These are phyloP conservation scores for Phylloscopus trochiloides DNA, from an alignment of 2,113 vertebrate species.

Conservation along the genomic window DNA sequence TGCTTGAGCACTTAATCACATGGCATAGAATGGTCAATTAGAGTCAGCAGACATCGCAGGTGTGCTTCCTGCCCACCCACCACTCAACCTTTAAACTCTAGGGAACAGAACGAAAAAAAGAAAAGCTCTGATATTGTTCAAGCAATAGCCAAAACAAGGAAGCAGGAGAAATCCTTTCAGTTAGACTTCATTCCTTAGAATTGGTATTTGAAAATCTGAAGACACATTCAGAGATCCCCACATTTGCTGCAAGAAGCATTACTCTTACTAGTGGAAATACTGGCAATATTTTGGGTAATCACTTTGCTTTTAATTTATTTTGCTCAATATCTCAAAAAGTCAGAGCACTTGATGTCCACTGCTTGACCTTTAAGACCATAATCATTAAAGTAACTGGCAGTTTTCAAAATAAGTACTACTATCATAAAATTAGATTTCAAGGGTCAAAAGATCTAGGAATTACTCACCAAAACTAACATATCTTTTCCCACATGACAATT, in stretches of 20 bases:
- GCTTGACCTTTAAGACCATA: neutral
- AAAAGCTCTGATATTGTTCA: neutral
- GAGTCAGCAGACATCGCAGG: neutral
- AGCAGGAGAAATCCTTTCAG: neutral
- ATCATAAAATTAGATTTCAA: neutral
- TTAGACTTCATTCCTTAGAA: neutral
- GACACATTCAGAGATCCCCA: neutral
- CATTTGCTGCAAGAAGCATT: neutral
- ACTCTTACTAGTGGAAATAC: neutral
- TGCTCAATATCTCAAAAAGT: neutral
- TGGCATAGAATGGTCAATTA: accelerated
- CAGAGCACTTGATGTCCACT: neutral
- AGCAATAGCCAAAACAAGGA: neutral
- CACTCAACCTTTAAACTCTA: neutral
- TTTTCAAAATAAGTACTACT: neutral
- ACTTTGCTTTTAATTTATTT: neutral
- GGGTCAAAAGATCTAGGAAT: neutral
- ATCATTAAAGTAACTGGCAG: neutral
- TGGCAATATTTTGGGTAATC: neutral
- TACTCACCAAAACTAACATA: neutral
- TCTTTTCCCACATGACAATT: neutral
- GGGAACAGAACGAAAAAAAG: neutral
- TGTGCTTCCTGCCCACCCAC: neutral
- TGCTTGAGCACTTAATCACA: neutral
- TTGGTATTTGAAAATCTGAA: neutral